Evolutionary conservation across 2,113 vertebrate species (phyloP).

Genomic region (Leptodactylus fuscus): DNA sequence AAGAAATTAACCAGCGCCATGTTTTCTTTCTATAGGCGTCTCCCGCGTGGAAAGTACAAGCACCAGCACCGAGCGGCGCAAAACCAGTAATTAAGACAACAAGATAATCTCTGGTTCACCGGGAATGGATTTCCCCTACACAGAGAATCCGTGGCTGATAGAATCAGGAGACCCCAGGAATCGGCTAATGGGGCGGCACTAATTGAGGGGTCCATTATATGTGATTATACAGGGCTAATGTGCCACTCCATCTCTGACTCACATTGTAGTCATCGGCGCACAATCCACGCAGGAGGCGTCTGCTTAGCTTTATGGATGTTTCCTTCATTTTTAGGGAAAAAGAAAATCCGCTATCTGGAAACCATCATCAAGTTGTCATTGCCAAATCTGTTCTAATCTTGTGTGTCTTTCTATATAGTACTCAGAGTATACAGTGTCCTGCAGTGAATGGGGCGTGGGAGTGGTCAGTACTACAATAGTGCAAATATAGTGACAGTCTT

Average conservation of each 20-base stretch:
- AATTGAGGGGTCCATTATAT: constrained; percentile 8
- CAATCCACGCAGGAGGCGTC: too few relatives aligned
- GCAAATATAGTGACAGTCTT: too few relatives aligned
- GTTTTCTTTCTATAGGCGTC: neutral
- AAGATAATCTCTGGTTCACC: constrained; percentile 16
- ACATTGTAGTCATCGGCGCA: neutral
- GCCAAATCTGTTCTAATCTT: neutral
- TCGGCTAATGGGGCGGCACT: constrained; percentile 6
- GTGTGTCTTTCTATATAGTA: neutral
- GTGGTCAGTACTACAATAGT: too few relatives aligned
- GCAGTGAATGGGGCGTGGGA: too few relatives aligned
- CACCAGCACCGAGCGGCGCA: neutral
- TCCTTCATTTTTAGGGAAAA: too few relatives aligned
- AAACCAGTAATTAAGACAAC: constrained; percentile 27
- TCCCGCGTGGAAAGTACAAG: neutral
- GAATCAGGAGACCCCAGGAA: neutral
- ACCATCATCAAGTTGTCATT: neutral
- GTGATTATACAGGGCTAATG: neutral
- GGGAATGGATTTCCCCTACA: neutral
- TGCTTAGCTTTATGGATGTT: too few relatives aligned
- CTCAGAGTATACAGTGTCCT: neutral
- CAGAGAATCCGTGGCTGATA: neutral
- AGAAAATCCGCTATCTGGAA: neutral
- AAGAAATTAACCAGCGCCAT: neutral
- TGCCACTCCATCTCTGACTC: neutral